A percentile compares a stretch with the other conserved stretches of the same genome.
Evolutionary conservation across 2,888 invertebrate species (phyloP).

Genomic region (Molanna angustata): DNA sequence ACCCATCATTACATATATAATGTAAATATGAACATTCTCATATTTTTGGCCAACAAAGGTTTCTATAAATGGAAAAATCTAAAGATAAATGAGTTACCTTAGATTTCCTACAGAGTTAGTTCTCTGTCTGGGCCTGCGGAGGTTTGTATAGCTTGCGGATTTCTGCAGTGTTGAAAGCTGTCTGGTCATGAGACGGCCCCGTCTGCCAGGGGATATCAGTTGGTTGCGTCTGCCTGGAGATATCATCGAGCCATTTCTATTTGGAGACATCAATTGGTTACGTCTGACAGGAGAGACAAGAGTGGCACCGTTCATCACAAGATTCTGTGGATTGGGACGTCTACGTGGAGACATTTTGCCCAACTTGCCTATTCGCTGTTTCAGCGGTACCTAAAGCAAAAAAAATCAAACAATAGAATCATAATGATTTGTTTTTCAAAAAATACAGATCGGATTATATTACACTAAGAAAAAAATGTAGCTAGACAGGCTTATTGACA

Average conservation of each 20-base stretch:
- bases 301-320: conserved; percentile 9
- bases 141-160: conserved; percentile 31
- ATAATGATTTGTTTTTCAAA: no score
- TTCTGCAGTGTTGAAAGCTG: neutral
- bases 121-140: conserved; percentile 4
- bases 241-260: no score
- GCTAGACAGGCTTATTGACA: no score
- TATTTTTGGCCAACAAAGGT: no score
- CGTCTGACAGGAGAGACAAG: neutral
- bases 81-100: no score
- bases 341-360: conserved; percentile 9
- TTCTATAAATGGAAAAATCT: no score
- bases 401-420: neutral
- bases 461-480: neutral
- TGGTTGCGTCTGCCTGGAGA: no score
- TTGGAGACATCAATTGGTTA: no score
- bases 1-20: no score
- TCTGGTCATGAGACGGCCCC: conserved; percentile 27
- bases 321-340: conserved; percentile 11
- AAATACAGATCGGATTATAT: no score
- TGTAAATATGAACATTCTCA: no score
- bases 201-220: conserved; percentile 36
- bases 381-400: conserved; percentile 23
- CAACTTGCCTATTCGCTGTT: conserved; percentile 27
- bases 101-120: conserved; percentile 25